These are phyloP conservation scores for Zaprionus ornatus DNA, from an alignment of 1,140 invertebrate genomes.

Conservation along the genomic window DNA sequence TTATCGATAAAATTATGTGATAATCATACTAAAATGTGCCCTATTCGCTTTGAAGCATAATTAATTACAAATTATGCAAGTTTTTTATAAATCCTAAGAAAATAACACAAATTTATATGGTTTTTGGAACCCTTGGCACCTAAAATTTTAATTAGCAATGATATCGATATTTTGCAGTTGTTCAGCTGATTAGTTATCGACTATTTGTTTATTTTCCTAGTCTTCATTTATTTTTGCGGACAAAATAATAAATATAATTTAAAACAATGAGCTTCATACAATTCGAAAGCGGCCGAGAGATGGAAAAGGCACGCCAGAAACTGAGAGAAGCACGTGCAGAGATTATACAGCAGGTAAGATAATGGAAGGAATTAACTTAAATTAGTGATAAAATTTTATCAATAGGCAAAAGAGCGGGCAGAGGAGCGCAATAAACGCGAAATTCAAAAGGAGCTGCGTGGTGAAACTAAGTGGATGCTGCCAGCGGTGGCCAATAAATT, in stretches of 20 bases:
- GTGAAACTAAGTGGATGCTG: conserved; percentile 84
- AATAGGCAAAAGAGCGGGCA: conserved; percentile 69
- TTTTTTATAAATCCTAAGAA: background rate
- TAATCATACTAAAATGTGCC: background rate
- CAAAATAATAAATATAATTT: background rate
- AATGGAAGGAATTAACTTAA: conserved; percentile 8
- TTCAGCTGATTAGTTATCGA: conserved; percentile 8
- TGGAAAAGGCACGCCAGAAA: conserved; percentile 80
- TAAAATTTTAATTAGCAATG: background rate
- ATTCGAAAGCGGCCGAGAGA: conserved; percentile 83
- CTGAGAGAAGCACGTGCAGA: conserved; percentile 74
- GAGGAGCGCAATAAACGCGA: conserved; percentile 68
- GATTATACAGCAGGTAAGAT: conserved; percentile 69
- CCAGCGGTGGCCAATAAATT: conserved; percentile 78
- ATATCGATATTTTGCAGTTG: background rate
- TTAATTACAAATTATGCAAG: background rate
- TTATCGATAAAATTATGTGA: background rate
- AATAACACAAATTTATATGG: background rate
- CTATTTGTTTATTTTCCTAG: conserved; percentile 5
- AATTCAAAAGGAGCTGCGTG: conserved; percentile 69
- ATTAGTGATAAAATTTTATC: conserved; percentile 8
- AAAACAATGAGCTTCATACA: conserved; percentile 82
- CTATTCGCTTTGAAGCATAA: background rate
- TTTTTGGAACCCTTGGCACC: background rate
- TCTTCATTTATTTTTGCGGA: background rate